A percentile compares a stretch with the other conserved stretches of the same genome.
These are phyloP conservation scores for Tachuris rubrigastra DNA, from an alignment of 2,113 vertebrate species.

Conservation along the genomic window DNA sequence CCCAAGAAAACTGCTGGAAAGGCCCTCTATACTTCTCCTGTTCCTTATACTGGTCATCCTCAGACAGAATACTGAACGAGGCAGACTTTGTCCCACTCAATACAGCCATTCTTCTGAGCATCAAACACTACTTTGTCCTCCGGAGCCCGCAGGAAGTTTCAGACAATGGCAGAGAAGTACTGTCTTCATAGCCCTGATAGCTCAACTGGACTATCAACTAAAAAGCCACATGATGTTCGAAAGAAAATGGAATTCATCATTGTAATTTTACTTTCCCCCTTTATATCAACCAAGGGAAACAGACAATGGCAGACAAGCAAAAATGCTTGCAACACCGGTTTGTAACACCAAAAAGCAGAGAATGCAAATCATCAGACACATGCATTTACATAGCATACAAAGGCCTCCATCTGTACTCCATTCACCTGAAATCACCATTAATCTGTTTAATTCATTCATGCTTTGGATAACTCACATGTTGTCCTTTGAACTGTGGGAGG, in stretches of 20 bases:
- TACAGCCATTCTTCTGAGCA: constrained; percentile 56
- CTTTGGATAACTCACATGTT: not conserved
- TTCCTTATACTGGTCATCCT: constrained; percentile 31
- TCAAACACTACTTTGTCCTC: constrained; percentile 44
- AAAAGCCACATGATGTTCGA: not conserved
- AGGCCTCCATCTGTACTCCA: not conserved
- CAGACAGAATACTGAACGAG: constrained; percentile 57
- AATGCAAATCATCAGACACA: not conserved
- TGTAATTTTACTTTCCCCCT: not conserved
- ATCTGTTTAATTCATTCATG: not conserved
- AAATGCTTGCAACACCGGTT: not conserved
- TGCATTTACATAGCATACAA: not conserved
- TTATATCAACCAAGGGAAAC: not conserved
- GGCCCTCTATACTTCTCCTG: constrained; percentile 22
- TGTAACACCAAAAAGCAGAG: not conserved
- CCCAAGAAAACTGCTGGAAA: constrained; percentile 16
- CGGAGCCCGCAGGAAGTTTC: constrained; percentile 13
- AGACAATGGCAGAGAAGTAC: constrained; percentile 43
- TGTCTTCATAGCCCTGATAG: constrained; percentile 14
- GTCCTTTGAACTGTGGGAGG: not conserved
- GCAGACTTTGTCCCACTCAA: constrained; percentile 46
- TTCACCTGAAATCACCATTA: not conserved
- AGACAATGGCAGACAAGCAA: not conserved
- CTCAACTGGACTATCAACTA: constrained; percentile 1
- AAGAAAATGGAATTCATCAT: not conserved